Conservation (phyloP, 1,140 invertebrate genomes). For the Drosophila nebulosa region DNA sequence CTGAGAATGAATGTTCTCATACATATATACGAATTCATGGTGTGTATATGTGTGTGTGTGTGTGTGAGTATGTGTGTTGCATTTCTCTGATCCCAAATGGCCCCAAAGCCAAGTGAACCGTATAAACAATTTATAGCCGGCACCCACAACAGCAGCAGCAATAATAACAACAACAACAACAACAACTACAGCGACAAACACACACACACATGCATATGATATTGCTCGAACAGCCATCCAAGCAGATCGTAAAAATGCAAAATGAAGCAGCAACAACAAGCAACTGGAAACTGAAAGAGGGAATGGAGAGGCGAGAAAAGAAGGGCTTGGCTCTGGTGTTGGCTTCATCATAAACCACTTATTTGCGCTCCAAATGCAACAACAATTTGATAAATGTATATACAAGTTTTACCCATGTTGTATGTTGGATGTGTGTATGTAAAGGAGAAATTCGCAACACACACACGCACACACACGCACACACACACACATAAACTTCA, state of each 20-base stretch:
- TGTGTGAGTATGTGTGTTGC: slow-evolving; percentile 23
- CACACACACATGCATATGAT: slow-evolving; percentile 36
- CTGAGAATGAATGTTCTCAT: background rate
- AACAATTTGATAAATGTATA: slow-evolving; percentile 70
- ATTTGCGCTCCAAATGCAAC: slow-evolving; percentile 77
- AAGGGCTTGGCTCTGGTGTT: background rate
- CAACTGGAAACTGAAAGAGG: background rate
- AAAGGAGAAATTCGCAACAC: background rate
- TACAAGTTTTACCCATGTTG: background rate
- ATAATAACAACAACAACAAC: slow-evolving; percentile 13
- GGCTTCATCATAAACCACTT: slow-evolving; percentile 77
- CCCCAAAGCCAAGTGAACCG: slow-evolving; percentile 76
- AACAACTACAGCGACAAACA: slow-evolving; percentile 23
- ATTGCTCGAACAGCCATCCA: slow-evolving; percentile 41
- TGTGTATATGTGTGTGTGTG: background rate
- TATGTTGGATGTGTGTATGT: background rate
- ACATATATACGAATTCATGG: background rate
- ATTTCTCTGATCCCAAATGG: slow-evolving; percentile 66
- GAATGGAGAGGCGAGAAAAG: no score
- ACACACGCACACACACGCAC: background rate
- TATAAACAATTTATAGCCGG: slow-evolving; percentile 75
- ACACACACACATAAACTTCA: background rate
- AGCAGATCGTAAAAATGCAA: slow-evolving; percentile 72
- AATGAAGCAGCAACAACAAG: slow-evolving; percentile 51
- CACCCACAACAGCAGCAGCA: slow-evolving; percentile 48